These are phyloP conservation scores for Heliconius hermathena DNA, from an alignment of 1,140 invertebrate genomes.

Conservation along the genomic window DNA sequence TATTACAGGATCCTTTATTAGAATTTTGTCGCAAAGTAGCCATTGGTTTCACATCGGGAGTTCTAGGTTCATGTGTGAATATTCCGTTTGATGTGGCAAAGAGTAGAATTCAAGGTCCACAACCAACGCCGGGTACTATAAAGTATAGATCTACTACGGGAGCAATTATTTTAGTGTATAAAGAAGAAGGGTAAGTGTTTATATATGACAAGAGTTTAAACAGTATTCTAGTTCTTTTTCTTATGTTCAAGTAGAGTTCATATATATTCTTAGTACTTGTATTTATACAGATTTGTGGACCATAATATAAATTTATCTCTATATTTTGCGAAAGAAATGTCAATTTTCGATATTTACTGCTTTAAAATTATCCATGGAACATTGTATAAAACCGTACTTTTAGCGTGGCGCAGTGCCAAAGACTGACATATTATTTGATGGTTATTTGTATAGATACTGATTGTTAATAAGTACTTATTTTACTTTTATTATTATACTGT, in stretches of 20 bases:
- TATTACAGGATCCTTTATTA: slow-evolving; percentile 84
- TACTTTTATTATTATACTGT: neutral
- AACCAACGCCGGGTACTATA: slow-evolving; percentile 86
- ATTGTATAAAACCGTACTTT: slow-evolving; percentile 9
- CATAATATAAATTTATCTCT: neutral
- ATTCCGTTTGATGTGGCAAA: slow-evolving; percentile 98
- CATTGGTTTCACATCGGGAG: slow-evolving; percentile 93
- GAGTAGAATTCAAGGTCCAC: slow-evolving; percentile 95
- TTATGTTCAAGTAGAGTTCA: no score
- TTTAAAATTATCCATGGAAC: slow-evolving; percentile 9
- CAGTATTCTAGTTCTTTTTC: no score
- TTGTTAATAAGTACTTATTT: neutral
- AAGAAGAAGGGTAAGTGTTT: slow-evolving; percentile 90
- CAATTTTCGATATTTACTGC: neutral
- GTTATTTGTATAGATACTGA: slow-evolving; percentile 5
- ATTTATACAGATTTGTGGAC: no score
- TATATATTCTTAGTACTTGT: no score
- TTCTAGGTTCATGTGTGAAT: slow-evolving; percentile 92
- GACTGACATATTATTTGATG: slow-evolving; percentile 13
- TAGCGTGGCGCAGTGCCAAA: slow-evolving; percentile 35
- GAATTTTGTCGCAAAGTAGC: slow-evolving; percentile 88
- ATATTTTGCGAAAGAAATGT: neutral
- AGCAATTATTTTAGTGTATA: slow-evolving; percentile 89
- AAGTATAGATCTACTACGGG: slow-evolving; percentile 91
- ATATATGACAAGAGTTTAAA: no score